Conservation (phyloP, 2,797 vertebrate species). For the Alouatta caraya region DNA sequence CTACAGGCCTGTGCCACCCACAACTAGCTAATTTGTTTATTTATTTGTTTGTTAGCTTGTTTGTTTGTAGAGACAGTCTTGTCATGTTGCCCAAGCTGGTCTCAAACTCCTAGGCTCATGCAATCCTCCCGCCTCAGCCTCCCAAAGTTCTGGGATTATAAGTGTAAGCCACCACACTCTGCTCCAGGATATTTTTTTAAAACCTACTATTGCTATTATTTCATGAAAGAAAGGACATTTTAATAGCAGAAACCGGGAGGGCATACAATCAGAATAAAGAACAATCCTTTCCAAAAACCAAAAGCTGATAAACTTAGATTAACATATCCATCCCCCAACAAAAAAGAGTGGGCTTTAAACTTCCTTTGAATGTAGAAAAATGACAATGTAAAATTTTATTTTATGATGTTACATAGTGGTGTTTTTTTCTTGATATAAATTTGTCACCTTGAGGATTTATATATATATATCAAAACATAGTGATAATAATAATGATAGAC, state of each 20-base stretch:
- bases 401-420: background rate
- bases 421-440: background rate
- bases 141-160: background rate
- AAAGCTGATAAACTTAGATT: background rate
- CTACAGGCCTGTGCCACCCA: background rate
- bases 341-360: background rate
- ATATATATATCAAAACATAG: background rate
- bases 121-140: background rate
- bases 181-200: background rate
- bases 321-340: background rate
- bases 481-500: background rate
- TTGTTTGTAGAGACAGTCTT: background rate
- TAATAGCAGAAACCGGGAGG: background rate
- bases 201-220: background rate
- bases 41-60: too few species aligned
- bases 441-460: background rate
- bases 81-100: background rate
- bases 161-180: background rate
- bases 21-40: background rate
- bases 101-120: background rate
- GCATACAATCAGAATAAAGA: background rate
- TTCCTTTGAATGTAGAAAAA: constrained; percentile 11
- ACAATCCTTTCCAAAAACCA: background rate
- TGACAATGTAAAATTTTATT: background rate
- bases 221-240: constrained; percentile 30